Evolutionary conservation across 2,888 invertebrate genomes (phyloP).

Genomic region (Eupsilia transversa): DNA sequence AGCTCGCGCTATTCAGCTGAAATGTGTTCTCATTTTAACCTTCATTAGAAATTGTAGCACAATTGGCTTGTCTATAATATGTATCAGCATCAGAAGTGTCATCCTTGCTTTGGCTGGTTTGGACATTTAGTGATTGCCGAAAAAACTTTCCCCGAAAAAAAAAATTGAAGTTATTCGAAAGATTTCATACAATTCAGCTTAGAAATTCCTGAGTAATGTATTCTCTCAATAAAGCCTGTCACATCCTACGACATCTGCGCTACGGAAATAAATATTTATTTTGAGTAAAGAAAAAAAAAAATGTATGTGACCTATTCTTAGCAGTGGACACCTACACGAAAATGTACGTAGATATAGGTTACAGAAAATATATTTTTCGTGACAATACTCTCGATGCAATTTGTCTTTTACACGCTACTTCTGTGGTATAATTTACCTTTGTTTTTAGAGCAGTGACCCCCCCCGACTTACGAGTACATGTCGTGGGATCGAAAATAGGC

Average conservation of each 20-base stretch:
- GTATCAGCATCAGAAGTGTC: not conserved
- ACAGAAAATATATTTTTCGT: not conserved
- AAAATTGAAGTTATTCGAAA: not conserved
- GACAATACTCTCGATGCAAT: not conserved
- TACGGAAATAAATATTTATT: slow-evolving; percentile 3
- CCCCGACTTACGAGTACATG: too few relatives aligned
- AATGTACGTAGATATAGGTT: not conserved
- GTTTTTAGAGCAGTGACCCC: too few relatives aligned
- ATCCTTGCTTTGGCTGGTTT: not conserved
- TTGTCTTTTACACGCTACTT: not conserved
- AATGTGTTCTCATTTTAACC: slow-evolving; percentile 8
- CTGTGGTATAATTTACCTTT: not conserved
- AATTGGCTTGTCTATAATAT: not conserved
- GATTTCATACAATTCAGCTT: not conserved
- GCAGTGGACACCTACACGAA: not conserved
- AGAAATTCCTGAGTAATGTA: not conserved
- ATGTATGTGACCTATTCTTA: slow-evolving; percentile 36
- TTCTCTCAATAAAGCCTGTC: not conserved
- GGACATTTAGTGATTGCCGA: too few relatives aligned
- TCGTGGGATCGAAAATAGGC: too few relatives aligned
- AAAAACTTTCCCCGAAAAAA: not conserved
- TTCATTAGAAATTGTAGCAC: not conserved
- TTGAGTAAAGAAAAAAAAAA: not conserved
- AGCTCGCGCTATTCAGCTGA: not conserved
- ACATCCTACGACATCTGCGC: not conserved